Conservation (phyloP, 2,888 invertebrate species). For the Chaetogeoica ovagalla region DNA sequence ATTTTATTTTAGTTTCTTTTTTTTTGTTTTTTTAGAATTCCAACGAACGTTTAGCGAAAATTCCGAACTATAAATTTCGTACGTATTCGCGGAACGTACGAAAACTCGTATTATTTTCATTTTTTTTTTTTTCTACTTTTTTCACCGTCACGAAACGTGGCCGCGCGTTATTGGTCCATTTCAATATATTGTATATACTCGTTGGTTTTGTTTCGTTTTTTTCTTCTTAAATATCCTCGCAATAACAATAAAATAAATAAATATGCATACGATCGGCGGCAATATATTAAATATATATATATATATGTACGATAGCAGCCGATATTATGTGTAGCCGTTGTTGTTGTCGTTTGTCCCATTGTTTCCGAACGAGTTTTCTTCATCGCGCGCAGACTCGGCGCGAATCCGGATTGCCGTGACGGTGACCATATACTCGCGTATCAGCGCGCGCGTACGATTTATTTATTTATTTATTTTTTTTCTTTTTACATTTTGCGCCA, state of each 20-base stretch:
- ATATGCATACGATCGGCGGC: background rate
- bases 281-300: background rate
- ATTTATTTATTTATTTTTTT: background rate
- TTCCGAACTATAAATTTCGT: no score
- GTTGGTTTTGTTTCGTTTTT: no score
- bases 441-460: background rate
- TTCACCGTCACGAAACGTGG: no score
- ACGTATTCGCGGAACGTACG: no score
- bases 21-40: no score
- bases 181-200: no score
- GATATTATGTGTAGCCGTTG: background rate
- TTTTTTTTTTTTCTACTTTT: no score
- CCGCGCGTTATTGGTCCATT: no score
- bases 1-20: no score
- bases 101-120: no score
- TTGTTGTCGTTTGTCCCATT: conserved; percentile 34
- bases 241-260: background rate
- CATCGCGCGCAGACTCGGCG: conserved; percentile 25
- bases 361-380: conserved; percentile 47
- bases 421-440: conserved; percentile 32
- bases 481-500: background rate
- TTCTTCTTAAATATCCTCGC: no score
- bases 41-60: no score
- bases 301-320: background rate
- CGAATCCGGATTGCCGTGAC: conserved; percentile 41